Evolutionary conservation across 2,113 vertebrate species (phyloP).

Genomic region (Chamaetylas fuelleborni): DNA sequence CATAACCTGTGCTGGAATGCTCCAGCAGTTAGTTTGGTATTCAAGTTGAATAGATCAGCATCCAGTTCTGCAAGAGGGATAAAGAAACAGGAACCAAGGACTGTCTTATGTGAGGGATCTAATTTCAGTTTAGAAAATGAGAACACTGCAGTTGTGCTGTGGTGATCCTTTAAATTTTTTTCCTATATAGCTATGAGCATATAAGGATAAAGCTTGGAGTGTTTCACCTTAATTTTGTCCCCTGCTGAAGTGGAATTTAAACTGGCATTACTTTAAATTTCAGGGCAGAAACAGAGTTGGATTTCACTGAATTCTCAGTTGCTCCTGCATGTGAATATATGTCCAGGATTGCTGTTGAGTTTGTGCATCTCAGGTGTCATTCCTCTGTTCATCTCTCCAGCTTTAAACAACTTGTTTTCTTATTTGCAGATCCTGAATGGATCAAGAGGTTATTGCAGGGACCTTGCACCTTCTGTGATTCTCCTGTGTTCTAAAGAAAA

Average conservation of each 20-base stretch:
- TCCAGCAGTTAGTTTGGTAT: not conserved
- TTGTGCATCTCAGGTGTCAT: not conserved
- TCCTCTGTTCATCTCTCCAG: not conserved
- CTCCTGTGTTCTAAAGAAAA: conserved; percentile 84
- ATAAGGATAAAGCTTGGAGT: not conserved
- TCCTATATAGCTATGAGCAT: not conserved
- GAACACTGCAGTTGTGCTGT: not conserved
- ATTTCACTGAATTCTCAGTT: not conserved
- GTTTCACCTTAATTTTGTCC: not conserved
- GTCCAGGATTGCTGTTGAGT: not conserved
- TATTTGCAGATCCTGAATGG: conserved; percentile 91
- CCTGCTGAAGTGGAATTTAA: not conserved
- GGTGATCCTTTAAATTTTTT: not conserved
- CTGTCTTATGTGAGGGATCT: not conserved
- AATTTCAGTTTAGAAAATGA: not conserved
- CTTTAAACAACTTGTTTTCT: conserved; percentile 30
- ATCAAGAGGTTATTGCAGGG: conserved; percentile 90
- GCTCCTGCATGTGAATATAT: not conserved
- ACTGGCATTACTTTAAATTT: not conserved
- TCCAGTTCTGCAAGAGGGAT: not conserved
- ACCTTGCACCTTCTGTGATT: conserved; percentile 92
- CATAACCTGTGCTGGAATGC: not conserved
- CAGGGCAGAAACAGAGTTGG: not conserved
- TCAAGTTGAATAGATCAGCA: not conserved
- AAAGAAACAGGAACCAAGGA: not conserved